A percentile compares a stretch with the other conserved stretches of the same genome.
Conservation (phyloP, 2,113 vertebrate genomes). For the Cyprinus carpio region DNA sequence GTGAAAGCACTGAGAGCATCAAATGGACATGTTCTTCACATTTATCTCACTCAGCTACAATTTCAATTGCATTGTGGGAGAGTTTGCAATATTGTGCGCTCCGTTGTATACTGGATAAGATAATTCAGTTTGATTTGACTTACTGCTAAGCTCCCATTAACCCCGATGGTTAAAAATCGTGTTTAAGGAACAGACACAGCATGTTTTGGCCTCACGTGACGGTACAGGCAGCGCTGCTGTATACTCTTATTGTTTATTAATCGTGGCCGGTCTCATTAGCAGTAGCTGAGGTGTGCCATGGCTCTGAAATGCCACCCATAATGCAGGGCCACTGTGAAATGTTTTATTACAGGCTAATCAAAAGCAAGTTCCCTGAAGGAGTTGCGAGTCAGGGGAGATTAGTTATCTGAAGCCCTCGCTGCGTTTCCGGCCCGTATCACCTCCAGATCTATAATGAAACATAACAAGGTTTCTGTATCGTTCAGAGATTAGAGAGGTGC, state of each 20-base stretch:
- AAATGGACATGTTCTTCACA: not conserved
- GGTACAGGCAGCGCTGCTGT: not conserved
- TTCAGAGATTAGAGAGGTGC: slow-evolving; percentile 53
- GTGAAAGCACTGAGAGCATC: not conserved
- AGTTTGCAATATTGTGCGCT: too few species aligned
- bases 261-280: slow-evolving; percentile 40
- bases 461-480: slow-evolving; percentile 55
- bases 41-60: not conserved
- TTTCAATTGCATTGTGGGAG: too few species aligned
- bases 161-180: not conserved
- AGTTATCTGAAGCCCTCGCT: slow-evolving; percentile 46
- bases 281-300: slow-evolving; percentile 34
- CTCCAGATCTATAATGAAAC: slow-evolving; percentile 56
- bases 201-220: not conserved
- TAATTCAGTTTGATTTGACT: not conserved
- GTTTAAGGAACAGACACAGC: too few species aligned
- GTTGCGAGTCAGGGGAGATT: slow-evolving; percentile 48
- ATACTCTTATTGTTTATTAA: slow-evolving; percentile 52
- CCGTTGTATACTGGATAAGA: not conserved
- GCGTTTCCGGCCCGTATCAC: slow-evolving; percentile 38
- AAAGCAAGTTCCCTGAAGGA: slow-evolving; percentile 43
- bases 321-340: slow-evolving; percentile 49
- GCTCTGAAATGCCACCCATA: slow-evolving; percentile 55
- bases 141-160: not conserved
- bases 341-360: slow-evolving; percentile 56